Evolutionary conservation across 64 coral and sea anemone genomes (phyloP), one percentile per base, ranked within the genome.

Genomic region (Orbicella faveolata): DNA sequence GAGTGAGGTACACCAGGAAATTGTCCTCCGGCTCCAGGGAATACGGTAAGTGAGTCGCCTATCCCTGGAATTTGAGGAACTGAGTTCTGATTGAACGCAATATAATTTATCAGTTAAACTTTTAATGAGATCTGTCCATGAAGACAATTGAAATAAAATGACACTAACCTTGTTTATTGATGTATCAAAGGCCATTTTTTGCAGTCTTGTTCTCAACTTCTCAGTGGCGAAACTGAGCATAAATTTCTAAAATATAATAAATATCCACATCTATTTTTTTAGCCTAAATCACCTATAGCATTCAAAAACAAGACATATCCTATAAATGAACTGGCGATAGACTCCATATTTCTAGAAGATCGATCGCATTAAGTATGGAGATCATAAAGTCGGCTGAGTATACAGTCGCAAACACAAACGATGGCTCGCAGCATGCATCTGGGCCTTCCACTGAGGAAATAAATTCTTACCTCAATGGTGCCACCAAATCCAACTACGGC

Each of bases 401-500:
- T 53, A 53, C 52, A 53, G 52, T 53, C 52, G 10, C 52, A 53
- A 53, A 53, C 30, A 53, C 52, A 53, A 4, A 53, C 10, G 52
- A 6, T 59, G 12, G 15, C 55, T 59, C 5, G 55, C 55, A 59
- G 15, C 54, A 1, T 14, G 54, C 55, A 16, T 59, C 55, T 59
- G 55, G 1, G 55, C 18, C 0, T 19, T 67, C 18, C 64, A 23
- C 21, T 26, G 67, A 23, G 10, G 1, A 70, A 70, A 21, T 26
- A 11, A 48, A 70, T 25, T 55, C 63, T 74, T 81, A 98, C 96
- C 93, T 98, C 93, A 26, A 98, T 73, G 14, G 90, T 89, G 48
- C 93, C 93, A 36, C 96, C 96, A 75, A 95, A 94, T 13, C 93
- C 96, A 36, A 94, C 87, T 39, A 98, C 80, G 37, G 57, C 59